Base-by-base conservation (phyloP, 2,113 vertebrate genomes). In the Pelusios castaneus region DNA sequence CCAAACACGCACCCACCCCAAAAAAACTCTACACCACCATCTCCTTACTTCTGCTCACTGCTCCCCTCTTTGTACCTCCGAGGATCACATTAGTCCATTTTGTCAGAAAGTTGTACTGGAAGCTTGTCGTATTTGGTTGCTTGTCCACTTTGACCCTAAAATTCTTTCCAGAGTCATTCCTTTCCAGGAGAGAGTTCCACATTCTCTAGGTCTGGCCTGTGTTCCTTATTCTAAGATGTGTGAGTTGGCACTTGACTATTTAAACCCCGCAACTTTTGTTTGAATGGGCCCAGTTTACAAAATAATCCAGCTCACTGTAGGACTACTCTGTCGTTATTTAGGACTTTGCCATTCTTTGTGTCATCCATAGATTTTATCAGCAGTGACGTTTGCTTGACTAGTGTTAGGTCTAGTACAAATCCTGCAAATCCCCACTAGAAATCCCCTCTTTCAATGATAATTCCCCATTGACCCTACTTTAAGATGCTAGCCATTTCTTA, bases 391-490 rank as follows among this genome's bases (percentile, higher is more conserved):
- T 51, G 13, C 49, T 51, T 63, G n/a, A 75, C 13, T 47, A 34
- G 55, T 49, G 55, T 41, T 34, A 6, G 79, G 91, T 43, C 1
- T 2, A 54, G 41, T 45, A 43, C 1, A 0, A 34, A 49, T 54
- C 45, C 75, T 17, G 47, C 29, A 0, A 0, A 34, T 84, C 55
- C 63, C 38, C 54, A 76, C 3, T 67, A n/a, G 0, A 1, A 21
- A 27, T 41, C 49, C 45, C 45, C 13, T 88, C 87, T 34, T 73
- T 12, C 87, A 34, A 56, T 22, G 43, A 67, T 16, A 31, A 12
- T 21, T 63, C 73, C 5, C 7, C 77, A 78, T 22, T 70, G 25
- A 29, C 56, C 19, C 31, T 51, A 9, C 34, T 10, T 7, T 0
- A 73, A 67, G 47, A 45, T n/a, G 56, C 22, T 78, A 45, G 73